Percentiles rank a stretch among this genome's conserved stretches.
These are phyloP conservation scores for Barypeithes pellucidus DNA, from an alignment of 2,888 invertebrate species.

Conservation along the genomic window DNA sequence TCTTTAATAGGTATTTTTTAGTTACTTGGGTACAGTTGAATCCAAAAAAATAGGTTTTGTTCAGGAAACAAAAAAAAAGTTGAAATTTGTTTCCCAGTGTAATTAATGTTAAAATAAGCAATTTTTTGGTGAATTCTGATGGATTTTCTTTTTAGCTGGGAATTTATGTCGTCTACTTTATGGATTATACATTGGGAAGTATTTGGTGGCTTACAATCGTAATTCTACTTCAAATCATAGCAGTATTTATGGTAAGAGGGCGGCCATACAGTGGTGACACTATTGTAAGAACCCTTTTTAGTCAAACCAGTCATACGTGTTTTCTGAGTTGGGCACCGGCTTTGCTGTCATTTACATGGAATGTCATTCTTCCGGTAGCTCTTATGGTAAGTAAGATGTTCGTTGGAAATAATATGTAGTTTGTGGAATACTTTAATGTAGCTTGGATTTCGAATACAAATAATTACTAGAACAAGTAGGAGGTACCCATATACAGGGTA, in stretches of 20 bases:
- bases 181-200: conserved; percentile 89
- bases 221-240: conserved; percentile 83
- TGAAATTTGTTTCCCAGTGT: too few relatives aligned
- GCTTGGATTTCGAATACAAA: too few relatives aligned
- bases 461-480: too few relatives aligned
- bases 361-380: conserved; percentile 87
- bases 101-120: too few relatives aligned
- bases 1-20: too few relatives aligned
- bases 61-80: too few relatives aligned
- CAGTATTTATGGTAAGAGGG: conserved; percentile 90
- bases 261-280: conserved; percentile 89
- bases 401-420: too few relatives aligned
- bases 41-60: too few relatives aligned
- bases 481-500: too few relatives aligned
- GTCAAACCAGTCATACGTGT: conserved; percentile 69
- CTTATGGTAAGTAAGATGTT: conserved; percentile 83
- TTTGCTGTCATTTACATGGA: conserved; percentile 89
- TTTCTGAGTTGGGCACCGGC: conserved; percentile 77
- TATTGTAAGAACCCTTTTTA: conserved; percentile 77
- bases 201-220: conserved; percentile 90
- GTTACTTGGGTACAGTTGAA: too few relatives aligned
- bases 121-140: not conserved
- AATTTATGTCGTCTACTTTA: conserved; percentile 85
- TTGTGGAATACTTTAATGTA: too few relatives aligned
- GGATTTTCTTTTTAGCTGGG: conserved; percentile 75